phyloP scores from a whole-genome alignment of 1,140 invertebrate species.

The Listronotus bonariensis region DNA sequence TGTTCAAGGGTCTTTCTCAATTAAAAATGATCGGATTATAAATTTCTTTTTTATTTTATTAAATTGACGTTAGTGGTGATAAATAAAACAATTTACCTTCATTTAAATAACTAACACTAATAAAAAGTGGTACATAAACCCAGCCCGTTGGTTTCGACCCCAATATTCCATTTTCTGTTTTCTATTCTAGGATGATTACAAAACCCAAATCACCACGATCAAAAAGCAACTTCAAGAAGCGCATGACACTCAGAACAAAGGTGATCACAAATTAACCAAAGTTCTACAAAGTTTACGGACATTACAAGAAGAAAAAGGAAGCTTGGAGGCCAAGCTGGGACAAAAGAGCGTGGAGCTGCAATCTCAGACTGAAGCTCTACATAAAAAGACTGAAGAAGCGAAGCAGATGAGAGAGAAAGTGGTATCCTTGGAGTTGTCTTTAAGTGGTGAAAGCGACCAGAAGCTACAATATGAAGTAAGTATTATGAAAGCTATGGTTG shows the following conservation, averaged over 20 bases:
- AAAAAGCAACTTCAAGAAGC: slow-evolving; percentile 76
- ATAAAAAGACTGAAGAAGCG: slow-evolving; percentile 77
- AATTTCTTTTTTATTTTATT: too few species aligned
- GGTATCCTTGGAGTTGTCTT: slow-evolving; percentile 72
- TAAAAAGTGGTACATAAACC: too few species aligned
- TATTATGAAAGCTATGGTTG: too few species aligned
- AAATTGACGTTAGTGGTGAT: too few species aligned
- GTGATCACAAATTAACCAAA: slow-evolving; percentile 69
- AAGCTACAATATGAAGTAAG: slow-evolving; percentile 75
- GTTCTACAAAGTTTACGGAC: slow-evolving; percentile 65
- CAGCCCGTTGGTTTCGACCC: too few species aligned
- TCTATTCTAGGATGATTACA: slow-evolving; percentile 74
- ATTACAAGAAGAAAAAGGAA: slow-evolving; percentile 76
- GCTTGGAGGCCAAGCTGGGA: slow-evolving; percentile 69
- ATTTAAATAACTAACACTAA: too few species aligned
- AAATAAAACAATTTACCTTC: too few species aligned
- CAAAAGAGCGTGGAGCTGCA: slow-evolving; percentile 74
- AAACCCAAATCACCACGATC: slow-evolving; percentile 67
- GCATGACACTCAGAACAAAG: slow-evolving; percentile 69
- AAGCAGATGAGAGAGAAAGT: slow-evolving; percentile 79
- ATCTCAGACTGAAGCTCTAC: slow-evolving; percentile 71
- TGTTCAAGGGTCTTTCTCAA: too few species aligned
- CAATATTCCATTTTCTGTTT: too few species aligned
- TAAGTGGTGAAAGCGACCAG: slow-evolving; percentile 74
- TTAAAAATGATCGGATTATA: too few species aligned